phyloP scores from a whole-genome alignment of 2,797 vertebrate genomes.

The Darevskia nairensis region DNA sequence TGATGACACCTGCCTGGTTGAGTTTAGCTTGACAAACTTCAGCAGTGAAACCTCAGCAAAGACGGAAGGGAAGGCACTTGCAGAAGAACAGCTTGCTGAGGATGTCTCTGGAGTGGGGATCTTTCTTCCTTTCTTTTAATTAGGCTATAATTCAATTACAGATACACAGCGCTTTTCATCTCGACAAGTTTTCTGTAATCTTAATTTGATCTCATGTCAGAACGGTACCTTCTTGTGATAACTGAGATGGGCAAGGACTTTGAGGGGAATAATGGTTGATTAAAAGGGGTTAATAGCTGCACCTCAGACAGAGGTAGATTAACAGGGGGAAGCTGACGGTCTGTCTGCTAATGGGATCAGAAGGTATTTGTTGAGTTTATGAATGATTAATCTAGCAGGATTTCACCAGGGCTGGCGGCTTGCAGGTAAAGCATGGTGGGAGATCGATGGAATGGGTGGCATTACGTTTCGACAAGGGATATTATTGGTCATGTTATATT shows the following conservation, averaged over 20 bases:
- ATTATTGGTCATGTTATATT: not conserved
- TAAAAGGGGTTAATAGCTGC: conserved; percentile 75
- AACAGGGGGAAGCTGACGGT: conserved; percentile 47
- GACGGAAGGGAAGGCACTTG: not conserved
- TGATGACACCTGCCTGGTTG: conserved; percentile 68
- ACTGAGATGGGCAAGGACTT: conserved; percentile 59
- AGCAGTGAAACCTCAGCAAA: not conserved
- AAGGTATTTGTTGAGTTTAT: conserved; percentile 75
- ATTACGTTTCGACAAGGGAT: not conserved
- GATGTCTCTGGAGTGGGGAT: not conserved
- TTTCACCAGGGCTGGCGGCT: conserved; percentile 67
- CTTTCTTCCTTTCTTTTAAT: conserved; percentile 51
- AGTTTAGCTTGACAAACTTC: conserved; percentile 70
- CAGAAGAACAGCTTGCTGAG: not conserved
- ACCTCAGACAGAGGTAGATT: conserved; percentile 73
- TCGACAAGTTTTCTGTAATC: conserved; percentile 61
- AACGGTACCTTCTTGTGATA: conserved; percentile 60
- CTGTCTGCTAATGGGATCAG: conserved; percentile 73
- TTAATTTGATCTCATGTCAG: conserved; percentile 70
- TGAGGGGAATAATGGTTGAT: conserved; percentile 66
- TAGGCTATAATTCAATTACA: conserved; percentile 60
- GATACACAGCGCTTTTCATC: conserved; percentile 47
- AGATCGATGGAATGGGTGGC: no score
- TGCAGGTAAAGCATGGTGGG: not conserved
- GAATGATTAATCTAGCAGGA: conserved; percentile 72